Percentiles rank a stretch among this genome's conserved stretches.
These are phyloP conservation scores for Oppia nitens DNA, from an alignment of 1,140 invertebrate species.

Conservation along the genomic window DNA sequence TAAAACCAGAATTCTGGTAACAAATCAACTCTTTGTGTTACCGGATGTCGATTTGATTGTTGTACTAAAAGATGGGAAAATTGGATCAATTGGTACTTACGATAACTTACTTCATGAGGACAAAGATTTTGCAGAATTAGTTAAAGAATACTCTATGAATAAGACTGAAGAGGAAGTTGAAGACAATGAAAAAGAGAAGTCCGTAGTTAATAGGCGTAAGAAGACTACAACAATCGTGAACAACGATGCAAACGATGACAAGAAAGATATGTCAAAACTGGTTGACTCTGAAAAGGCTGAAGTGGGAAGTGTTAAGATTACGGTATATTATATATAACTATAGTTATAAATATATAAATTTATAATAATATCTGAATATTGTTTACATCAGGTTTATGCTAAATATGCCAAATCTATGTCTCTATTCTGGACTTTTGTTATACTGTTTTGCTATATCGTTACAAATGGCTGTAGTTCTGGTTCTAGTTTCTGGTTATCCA, in stretches of 20 bases:
- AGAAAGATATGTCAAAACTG: too few species aligned
- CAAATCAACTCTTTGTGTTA: slow-evolving; percentile 30
- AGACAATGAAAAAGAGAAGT: slow-evolving; percentile 24
- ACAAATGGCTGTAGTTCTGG: too few species aligned
- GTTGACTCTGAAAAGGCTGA: slow-evolving; percentile 75
- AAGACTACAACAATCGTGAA: not conserved
- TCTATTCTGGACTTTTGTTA: too few species aligned
- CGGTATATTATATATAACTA: too few species aligned
- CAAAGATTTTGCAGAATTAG: slow-evolving; percentile 34
- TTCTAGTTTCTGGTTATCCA: too few species aligned
- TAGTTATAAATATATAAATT: too few species aligned
- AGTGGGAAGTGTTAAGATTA: slow-evolving; percentile 73
- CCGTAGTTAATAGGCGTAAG: slow-evolving; percentile 23
- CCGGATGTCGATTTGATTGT: slow-evolving; percentile 30
- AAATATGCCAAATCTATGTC: too few species aligned
- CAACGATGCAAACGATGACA: not conserved
- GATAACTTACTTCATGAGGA: slow-evolving; percentile 23
- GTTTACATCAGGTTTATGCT: too few species aligned
- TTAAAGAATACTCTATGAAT: slow-evolving; percentile 60
- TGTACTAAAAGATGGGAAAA: slow-evolving; percentile 27
- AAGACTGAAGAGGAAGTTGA: not conserved
- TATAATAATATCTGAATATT: too few species aligned
- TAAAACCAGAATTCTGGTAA: slow-evolving; percentile 31
- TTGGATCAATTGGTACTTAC: slow-evolving; percentile 28
- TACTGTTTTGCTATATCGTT: too few species aligned